A percentile compares a stretch with the other conserved stretches of the same genome.
Evolutionary conservation across 2,797 vertebrate species (phyloP).

Genomic region (Argya squamiceps): DNA sequence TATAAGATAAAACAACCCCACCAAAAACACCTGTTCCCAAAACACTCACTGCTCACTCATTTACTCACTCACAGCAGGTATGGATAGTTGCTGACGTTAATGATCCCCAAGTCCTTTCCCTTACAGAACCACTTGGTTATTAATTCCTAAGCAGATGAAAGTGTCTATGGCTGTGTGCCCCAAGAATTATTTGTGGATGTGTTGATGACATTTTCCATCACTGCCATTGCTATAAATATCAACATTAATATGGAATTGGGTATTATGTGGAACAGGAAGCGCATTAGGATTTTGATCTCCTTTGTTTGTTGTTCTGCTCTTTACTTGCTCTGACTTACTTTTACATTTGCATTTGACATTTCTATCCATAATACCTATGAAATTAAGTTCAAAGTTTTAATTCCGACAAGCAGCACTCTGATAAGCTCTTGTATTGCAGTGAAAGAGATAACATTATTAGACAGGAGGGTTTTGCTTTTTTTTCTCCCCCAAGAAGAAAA

Average conservation of each 20-base stretch:
- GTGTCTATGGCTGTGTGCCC: neutral
- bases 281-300: neutral
- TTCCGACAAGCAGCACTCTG: neutral
- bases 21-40: neutral
- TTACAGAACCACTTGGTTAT: neutral
- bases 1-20: neutral
- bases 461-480: accelerated
- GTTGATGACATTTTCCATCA: neutral
- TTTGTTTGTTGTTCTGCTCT: neutral
- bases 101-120: neutral
- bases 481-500: neutral
- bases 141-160: neutral
- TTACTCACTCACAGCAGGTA: neutral
- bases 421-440: neutral
- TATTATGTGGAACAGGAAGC: neutral
- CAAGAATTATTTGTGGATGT: neutral
- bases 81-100: neutral
- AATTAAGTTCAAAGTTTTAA: neutral
- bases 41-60: accelerated
- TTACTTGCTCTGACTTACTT: neutral
- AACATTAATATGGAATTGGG: neutral
- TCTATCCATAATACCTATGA: neutral
- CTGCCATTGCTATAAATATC: neutral
- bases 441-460: neutral
- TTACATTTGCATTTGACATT: neutral